Conservation (phyloP, 2,888 invertebrate species). For the Drosophila cognata region DNA sequence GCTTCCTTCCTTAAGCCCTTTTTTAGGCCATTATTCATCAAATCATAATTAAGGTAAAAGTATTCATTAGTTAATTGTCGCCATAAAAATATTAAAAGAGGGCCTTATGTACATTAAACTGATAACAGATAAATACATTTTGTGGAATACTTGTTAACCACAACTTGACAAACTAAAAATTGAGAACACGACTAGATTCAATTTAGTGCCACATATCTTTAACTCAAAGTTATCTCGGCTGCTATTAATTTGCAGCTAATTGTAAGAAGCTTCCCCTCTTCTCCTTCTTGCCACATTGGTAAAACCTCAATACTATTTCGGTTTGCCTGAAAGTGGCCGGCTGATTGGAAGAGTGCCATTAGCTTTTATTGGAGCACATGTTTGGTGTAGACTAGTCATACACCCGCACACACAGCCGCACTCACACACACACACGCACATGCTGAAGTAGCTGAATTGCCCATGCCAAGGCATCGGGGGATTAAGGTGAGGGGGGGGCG, state of each 20-base stretch:
- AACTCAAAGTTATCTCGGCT: conserved; percentile 9
- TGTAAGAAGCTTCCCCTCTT: conserved; percentile 30
- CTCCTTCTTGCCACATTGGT: neutral
- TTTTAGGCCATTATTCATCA: neutral
- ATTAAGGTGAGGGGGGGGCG: conserved; percentile 15
- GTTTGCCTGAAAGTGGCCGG: conserved; percentile 45
- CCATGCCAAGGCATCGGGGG: conserved; percentile 21
- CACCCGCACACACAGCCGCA: conserved; percentile 13
- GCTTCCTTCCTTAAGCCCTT: neutral
- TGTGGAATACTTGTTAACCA: neutral
- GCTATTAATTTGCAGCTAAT: conserved; percentile 64
- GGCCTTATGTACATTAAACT: neutral
- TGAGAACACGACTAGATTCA: neutral
- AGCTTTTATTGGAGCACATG: conserved; percentile 66
- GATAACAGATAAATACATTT: neutral
- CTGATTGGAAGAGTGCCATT: conserved; percentile 56
- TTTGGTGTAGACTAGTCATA: conserved; percentile 24
- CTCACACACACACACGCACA: conserved; percentile 14
- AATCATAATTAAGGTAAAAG: neutral
- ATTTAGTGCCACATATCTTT: conserved; percentile 4
- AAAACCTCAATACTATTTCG: conserved; percentile 31
- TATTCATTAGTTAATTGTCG: neutral
- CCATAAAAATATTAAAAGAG: neutral
- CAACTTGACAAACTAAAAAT: neutral
- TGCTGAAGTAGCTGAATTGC: conserved; percentile 60